These are phyloP conservation scores for Botia kubotai DNA, from an alignment of 2,797 vertebrate genomes.

Conservation along the genomic window DNA sequence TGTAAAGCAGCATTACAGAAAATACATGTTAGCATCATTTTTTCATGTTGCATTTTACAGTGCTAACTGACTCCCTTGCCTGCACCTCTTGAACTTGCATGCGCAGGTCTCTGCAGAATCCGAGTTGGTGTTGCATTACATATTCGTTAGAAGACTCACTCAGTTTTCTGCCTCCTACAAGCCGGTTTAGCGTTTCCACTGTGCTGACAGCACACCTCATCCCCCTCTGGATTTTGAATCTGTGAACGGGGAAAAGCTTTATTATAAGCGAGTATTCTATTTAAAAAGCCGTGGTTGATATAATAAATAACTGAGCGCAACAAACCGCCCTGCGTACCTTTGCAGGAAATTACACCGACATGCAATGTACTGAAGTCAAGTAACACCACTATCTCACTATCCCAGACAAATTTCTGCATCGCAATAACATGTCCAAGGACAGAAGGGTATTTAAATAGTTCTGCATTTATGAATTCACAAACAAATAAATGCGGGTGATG, in stretches of 20 bases:
- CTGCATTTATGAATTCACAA: background rate
- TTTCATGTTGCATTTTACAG: too few relatives aligned
- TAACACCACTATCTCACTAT: too few relatives aligned
- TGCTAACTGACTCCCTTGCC: too few relatives aligned
- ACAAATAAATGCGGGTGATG: background rate
- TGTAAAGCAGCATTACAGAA: too few relatives aligned
- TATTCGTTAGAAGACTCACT: conserved; percentile 65
- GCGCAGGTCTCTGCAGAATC: conserved; percentile 68
- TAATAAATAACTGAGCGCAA: background rate
- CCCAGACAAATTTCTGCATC: background rate
- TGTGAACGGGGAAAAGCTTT: conserved; percentile 18
- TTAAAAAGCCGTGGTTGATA: conserved; percentile 7
- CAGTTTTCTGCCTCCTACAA: conserved; percentile 43
- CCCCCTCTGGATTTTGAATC: conserved; percentile 41
- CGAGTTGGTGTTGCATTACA: conserved; percentile 75
- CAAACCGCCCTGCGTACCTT: conserved; percentile 3
- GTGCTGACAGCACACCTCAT: conserved; percentile 71
- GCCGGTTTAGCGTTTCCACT: conserved; percentile 57
- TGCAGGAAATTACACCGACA: too few relatives aligned
- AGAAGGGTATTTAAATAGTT: background rate
- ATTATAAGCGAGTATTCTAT: background rate
- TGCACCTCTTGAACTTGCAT: conserved; percentile 32
- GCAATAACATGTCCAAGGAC: background rate
- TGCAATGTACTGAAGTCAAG: background rate
- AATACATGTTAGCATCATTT: too few relatives aligned